Evolutionary conservation across 2,113 vertebrate genomes (phyloP), one percentile per base, ranked within the genome.

Genomic region (Microcebus lehilahytsara): DNA sequence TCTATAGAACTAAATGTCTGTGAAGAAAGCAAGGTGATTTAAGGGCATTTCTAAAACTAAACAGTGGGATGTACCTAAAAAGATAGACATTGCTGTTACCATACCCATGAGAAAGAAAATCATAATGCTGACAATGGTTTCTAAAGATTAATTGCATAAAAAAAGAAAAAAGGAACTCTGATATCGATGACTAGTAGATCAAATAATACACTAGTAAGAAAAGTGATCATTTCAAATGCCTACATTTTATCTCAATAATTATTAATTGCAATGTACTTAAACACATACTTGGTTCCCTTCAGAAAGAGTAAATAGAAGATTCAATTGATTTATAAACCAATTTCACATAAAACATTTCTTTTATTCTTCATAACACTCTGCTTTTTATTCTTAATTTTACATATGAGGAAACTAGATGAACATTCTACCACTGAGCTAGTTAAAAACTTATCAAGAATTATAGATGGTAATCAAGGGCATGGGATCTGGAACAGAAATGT

Each of bases 211-310:
- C 56, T 66, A 89, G 17, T 46, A 95, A 87, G 56, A 66, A 64
- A 91, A 96, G 83, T 89, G 42, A 93, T 95, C 56, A 86, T 75
- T 90, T 95, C 81, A 90, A 95, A 90, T 66, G 53, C 37, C 49
- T 51, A 78, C 16, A 49, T 94, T 97, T 95, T 75, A 94, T 87
- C 46, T 72, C 14, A 72, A 19, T 53, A 84, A 95, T 89, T 86
- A 69, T 85, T 89, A 85, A 93, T 49, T 56, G 30, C 42, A 94
- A 37, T 67, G 23, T 84, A 69, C 40, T 91, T 93, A 75, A 97
- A 75, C 20, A 94, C 17, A 66, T 8, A 74, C 20, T 94, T 60
- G 11, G 25, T 74, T 87, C 69, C 32, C n/a, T 86, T 94, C 64
- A 56, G 40, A 84, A 87, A 89, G 78, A 72, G 32, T 62, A 80